Evolutionary conservation across 2,113 vertebrate genomes (phyloP).

Genomic region (Petroica traversi): DNA sequence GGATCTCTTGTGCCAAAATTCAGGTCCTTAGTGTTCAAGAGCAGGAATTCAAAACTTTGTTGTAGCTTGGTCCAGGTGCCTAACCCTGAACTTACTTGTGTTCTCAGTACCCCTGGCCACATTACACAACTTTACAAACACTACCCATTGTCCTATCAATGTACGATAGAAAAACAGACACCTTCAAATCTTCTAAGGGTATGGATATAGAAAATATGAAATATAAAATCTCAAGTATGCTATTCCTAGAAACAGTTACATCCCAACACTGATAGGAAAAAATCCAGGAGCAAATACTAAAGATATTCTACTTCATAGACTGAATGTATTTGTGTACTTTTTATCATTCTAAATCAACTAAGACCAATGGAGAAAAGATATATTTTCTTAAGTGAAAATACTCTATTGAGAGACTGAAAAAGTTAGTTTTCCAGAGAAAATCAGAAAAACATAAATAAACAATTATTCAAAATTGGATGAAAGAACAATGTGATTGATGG

Average conservation of each 20-base stretch:
- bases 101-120: neutral
- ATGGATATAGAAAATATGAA: neutral
- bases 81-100: neutral
- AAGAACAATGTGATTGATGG: conserved; percentile 10
- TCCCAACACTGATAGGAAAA: neutral
- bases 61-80: neutral
- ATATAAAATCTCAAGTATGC: neutral
- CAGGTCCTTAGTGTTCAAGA: neutral
- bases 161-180: neutral
- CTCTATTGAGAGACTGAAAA: neutral
- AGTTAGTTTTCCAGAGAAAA: neutral
- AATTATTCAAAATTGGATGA: neutral
- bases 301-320: neutral
- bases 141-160: neutral
- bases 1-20: neutral
- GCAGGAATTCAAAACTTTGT: neutral
- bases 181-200: neutral
- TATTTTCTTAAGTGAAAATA: neutral
- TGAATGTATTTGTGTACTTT: neutral
- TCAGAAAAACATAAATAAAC: conserved; percentile 3
- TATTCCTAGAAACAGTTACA: neutral
- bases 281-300: neutral
- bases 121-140: neutral
- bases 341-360: neutral
- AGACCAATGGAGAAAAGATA: neutral